Percentiles rank a stretch among this genome's conserved stretches.
These are phyloP conservation scores for Crypturellus undulatus DNA, from an alignment of 2,113 vertebrate species.

Conservation along the genomic window DNA sequence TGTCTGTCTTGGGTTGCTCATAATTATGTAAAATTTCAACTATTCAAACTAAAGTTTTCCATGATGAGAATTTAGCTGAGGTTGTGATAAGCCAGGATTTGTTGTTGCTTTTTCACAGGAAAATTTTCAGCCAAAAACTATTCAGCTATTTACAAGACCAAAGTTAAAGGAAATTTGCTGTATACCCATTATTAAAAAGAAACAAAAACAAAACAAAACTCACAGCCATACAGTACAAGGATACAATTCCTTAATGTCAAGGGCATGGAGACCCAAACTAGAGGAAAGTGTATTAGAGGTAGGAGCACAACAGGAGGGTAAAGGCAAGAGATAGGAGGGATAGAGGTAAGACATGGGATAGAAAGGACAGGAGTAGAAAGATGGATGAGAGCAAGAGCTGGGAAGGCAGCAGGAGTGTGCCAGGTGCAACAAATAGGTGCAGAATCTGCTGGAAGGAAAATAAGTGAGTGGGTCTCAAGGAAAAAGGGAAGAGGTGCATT, in stretches of 20 bases:
- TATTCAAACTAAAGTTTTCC: not conserved
- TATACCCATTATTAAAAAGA: not conserved
- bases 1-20: not conserved
- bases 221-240: not conserved
- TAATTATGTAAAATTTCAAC: not conserved
- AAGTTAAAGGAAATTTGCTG: not conserved
- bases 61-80: not conserved
- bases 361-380: not conserved
- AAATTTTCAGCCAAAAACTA: not conserved
- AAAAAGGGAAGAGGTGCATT: fast-evolving
- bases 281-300: not conserved
- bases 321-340: not conserved
- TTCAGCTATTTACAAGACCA: not conserved
- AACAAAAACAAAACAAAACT: not conserved
- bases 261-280: not conserved
- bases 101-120: not conserved
- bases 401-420: not conserved
- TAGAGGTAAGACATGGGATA: not conserved
- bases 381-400: not conserved
- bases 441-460: not conserved
- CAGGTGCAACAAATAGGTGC: not conserved
- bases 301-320: not conserved
- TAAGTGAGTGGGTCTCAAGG: not conserved
- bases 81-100: not conserved
- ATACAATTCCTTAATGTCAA: not conserved